phyloP scores from a whole-genome alignment of 2,113 vertebrate genomes.

The Steatornis caripensis region DNA sequence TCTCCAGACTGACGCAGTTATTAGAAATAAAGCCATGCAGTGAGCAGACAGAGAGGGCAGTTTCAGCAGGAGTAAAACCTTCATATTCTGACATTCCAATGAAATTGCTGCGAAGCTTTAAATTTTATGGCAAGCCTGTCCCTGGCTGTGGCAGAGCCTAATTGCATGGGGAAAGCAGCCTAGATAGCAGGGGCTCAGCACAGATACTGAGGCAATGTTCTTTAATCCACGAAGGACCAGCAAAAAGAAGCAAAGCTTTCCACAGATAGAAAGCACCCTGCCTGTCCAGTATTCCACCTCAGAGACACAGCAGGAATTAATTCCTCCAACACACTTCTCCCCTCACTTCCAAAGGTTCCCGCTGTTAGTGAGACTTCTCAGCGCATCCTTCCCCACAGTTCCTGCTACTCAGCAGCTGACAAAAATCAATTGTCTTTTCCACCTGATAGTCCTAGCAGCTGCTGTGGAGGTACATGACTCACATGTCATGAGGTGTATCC shows the following conservation, averaged over 20 bases:
- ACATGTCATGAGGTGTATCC: neutral
- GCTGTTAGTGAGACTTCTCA: neutral
- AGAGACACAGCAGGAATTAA: neutral
- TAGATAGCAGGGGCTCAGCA: neutral
- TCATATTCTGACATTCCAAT: neutral
- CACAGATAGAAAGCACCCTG: neutral
- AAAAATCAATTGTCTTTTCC: neutral
- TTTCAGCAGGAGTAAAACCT: neutral
- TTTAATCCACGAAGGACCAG: neutral
- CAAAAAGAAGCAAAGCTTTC: neutral
- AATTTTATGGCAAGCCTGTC: neutral
- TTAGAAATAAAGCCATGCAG: neutral
- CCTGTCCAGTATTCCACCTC: neutral
- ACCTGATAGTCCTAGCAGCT: neutral
- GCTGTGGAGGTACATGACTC: neutral
- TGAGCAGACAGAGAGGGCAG: neutral
- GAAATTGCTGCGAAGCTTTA: neutral
- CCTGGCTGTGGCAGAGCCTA: neutral
- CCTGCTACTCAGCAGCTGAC: neutral
- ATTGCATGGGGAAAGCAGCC: neutral
- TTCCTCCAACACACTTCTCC: neutral
- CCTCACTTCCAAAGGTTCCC: neutral
- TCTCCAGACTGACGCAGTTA: neutral
- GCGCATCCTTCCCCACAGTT: neutral
- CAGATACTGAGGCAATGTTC: neutral